phyloP scores from a whole-genome alignment of 2,113 vertebrate genomes.

The Vombatus ursinus region DNA sequence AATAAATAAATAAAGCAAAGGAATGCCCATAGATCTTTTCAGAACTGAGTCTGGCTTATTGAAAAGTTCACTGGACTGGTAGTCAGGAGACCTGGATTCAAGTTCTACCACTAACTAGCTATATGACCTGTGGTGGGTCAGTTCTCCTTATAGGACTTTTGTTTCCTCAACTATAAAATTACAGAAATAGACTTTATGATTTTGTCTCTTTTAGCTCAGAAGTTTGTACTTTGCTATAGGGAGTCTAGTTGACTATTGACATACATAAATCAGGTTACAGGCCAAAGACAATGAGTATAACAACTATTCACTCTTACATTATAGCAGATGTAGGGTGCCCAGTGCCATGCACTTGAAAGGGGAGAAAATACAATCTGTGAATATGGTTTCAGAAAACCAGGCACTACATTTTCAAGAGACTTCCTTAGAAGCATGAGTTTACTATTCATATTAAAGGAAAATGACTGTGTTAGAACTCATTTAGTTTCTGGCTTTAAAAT shows the following conservation, averaged over 20 bases:
- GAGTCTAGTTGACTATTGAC: conserved; percentile 40
- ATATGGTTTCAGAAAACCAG: conserved; percentile 10
- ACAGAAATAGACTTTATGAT: background rate
- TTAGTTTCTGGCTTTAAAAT: background rate
- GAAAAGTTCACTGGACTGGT: background rate
- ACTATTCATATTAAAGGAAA: background rate
- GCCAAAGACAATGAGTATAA: background rate
- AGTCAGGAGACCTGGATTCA: background rate
- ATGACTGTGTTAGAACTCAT: background rate
- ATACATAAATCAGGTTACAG: conserved; percentile 52
- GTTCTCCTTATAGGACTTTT: background rate
- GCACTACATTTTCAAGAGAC: conserved; percentile 25
- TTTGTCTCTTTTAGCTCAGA: background rate
- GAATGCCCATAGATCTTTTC: background rate
- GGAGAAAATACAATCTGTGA: background rate
- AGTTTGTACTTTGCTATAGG: conserved; percentile 54
- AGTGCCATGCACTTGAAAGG: background rate
- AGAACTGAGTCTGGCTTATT: background rate
- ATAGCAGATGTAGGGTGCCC: conserved; percentile 20
- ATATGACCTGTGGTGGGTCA: background rate
- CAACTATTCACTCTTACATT: background rate
- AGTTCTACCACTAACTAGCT: background rate
- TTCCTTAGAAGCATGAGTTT: background rate
- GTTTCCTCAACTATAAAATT: background rate
- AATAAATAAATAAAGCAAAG: no score